Evolutionary conservation across 2,113 vertebrate genomes (phyloP), one percentile per base, ranked within the genome.

Genomic region (Lethenteron reissneri): DNA sequence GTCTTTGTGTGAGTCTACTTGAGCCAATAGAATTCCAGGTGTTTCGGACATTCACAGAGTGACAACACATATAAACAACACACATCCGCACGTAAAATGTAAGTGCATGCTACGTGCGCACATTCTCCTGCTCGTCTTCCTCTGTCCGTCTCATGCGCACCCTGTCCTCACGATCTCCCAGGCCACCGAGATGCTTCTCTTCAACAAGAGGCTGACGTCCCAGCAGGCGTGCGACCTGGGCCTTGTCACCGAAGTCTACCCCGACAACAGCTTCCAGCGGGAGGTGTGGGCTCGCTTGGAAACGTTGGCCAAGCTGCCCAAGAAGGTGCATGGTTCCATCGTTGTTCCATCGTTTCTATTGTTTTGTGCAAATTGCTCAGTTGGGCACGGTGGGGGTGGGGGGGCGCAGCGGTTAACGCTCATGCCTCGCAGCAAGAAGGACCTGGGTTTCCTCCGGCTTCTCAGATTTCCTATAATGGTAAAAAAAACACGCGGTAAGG

Each of bases 161-260:
- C 17, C 17, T 64, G n/a, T 11, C 64, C 10, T 25, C 64, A 8
- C 64, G n/a, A 68, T 68, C 25, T 68, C 73, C 5, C 71, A 97
- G 92, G 90, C 90, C 69, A 78, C 56, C 15, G 91, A 97, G 76
- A 78, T 95, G 78, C 79, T 97, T 72, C 74, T 94, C 74, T 97
- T 97, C 76, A 94, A 86, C 71, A 92, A 83, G 80, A 89, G 88
- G 82, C 75, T 97, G 73, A 87, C 88, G 11, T 89, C 92, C 19
- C 59, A 62, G 56, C 85, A 92, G 78, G 92, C 91, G 1, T 91
- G 81, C 74, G 76, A 82, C 14, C 76, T 76, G 19, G 88, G 90
- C 8, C 80, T 97, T 12, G 86, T 97, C 71, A 84, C 84, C 0
- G 88, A 92, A 77, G 91, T 95, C 57, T 97, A 95, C 74, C 89